Evolutionary conservation across 1,140 invertebrate species (phyloP).

Genomic region (Camponotus floridanus): DNA sequence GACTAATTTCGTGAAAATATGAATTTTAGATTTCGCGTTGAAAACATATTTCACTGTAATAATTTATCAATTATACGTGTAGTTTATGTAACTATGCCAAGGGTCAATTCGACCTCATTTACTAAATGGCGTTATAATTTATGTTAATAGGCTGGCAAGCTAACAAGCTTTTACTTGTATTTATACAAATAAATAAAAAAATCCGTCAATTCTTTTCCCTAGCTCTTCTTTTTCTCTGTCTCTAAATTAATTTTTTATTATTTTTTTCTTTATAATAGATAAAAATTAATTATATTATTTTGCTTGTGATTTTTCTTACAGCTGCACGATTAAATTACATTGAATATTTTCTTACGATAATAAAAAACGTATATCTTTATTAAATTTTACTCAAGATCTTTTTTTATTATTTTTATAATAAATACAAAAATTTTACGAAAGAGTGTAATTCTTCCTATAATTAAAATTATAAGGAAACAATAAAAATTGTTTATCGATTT

Average conservation of each 20-base stretch:
- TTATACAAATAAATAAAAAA: conserved; percentile 12
- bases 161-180: not conserved
- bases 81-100: conserved; percentile 7
- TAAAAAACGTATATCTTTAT: conserved; percentile 2
- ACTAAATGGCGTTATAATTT: conserved; percentile 36
- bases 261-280: conserved; percentile 15
- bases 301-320: conserved; percentile 35
- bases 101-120: conserved; percentile 22
- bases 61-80: not conserved
- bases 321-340: conserved; percentile 30
- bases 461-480: not conserved
- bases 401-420: not conserved
- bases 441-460: not conserved
- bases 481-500: not conserved
- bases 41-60: conserved; percentile 20
- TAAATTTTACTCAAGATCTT: not conserved
- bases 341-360: not conserved
- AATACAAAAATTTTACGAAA: not conserved
- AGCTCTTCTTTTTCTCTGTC: too few relatives aligned
- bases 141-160: conserved; percentile 16
- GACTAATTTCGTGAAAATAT: conserved; percentile 28
- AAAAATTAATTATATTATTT: conserved; percentile 18
- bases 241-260: conserved; percentile 18
- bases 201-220: not conserved
- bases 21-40: conserved; percentile 7